Conservation (phyloP, 2,797 vertebrate species). For the Coregonus suidteri region DNA sequence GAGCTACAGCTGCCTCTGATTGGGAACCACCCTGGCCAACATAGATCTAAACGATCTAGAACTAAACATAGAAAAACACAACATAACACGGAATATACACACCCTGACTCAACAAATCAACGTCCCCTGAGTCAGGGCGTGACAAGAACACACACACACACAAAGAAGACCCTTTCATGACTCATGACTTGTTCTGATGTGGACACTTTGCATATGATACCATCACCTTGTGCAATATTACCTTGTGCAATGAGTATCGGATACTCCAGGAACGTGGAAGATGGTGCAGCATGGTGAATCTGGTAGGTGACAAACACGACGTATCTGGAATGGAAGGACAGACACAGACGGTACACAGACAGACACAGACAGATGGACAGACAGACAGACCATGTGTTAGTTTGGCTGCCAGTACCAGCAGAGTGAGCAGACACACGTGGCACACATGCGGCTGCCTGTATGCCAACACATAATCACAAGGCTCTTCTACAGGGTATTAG, state of each 20-base stretch:
- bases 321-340: slow-evolving; percentile 59
- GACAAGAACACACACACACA: too few relatives aligned
- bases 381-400: not conserved
- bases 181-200: too few relatives aligned
- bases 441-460: not conserved
- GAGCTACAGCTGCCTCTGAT: too few relatives aligned
- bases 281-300: slow-evolving; percentile 72
- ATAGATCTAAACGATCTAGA: too few relatives aligned
- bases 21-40: too few relatives aligned
- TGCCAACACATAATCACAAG: not conserved
- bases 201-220: too few relatives aligned
- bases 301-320: slow-evolving; percentile 79
- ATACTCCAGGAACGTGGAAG: slow-evolving; percentile 76
- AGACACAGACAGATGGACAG: not conserved
- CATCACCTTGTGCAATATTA: slow-evolving; percentile 38
- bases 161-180: too few relatives aligned
- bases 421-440: not conserved
- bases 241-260: slow-evolving; percentile 78
- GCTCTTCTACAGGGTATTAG: not conserved
- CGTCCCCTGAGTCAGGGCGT: too few relatives aligned
- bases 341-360: not conserved
- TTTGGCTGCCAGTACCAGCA: slow-evolving; percentile 21
- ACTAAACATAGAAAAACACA: too few relatives aligned
- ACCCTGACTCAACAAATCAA: too few relatives aligned
- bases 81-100: too few relatives aligned